phyloP scores from a whole-genome alignment of 2,888 invertebrate species.

The Tortrix viridana region DNA sequence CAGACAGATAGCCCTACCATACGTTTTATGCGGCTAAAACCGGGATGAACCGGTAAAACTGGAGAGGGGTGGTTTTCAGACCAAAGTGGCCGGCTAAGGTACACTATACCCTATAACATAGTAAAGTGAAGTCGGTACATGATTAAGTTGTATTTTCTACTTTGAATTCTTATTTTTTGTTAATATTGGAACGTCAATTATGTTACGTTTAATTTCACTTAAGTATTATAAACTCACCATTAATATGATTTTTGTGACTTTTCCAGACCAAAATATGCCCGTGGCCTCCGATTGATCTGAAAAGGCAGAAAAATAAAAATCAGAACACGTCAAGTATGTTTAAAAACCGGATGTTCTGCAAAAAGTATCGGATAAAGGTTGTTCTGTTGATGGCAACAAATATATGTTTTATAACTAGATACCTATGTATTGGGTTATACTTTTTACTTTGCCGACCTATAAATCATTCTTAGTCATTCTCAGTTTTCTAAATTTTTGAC shows the following conservation, averaged over 20 bases:
- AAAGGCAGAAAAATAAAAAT: conserved; percentile 47
- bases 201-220: conserved; percentile 12
- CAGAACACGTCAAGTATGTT: background rate
- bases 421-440: too few relatives aligned
- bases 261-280: conserved; percentile 75
- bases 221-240: conserved; percentile 65
- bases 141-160: background rate
- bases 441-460: too few relatives aligned
- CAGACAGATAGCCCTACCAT: conserved; percentile 63
- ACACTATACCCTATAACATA: too few relatives aligned
- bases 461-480: too few relatives aligned
- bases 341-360: too few relatives aligned
- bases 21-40: conserved; percentile 55
- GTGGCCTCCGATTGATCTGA: conserved; percentile 74
- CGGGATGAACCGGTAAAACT: conserved; percentile 40
- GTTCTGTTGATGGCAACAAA: too few relatives aligned
- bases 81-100: conserved; percentile 14
- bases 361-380: too few relatives aligned
- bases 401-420: too few relatives aligned
- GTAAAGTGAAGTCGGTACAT: too few relatives aligned
- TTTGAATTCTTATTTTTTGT: background rate
- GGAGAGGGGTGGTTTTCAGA: conserved; percentile 4
- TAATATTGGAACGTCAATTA: conserved; percentile 50
- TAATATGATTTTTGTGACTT: conserved; percentile 77
- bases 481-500: too few relatives aligned